These are phyloP conservation scores for Odontocolon sp. DNA, from an alignment of 2,888 invertebrate genomes.

Conservation along the genomic window DNA sequence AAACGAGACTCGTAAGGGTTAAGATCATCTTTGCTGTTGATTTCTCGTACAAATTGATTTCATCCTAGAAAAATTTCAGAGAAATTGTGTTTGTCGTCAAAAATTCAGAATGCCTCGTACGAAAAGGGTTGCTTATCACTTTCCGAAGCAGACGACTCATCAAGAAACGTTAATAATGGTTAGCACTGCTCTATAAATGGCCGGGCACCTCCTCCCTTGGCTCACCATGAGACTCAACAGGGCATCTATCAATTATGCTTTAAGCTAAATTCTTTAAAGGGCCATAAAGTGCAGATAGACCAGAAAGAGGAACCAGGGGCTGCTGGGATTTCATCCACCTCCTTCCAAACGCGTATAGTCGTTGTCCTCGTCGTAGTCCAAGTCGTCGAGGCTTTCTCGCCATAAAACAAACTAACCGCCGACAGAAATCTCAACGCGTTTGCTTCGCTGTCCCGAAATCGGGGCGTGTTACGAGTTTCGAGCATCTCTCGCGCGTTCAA, in stretches of 20 bases:
- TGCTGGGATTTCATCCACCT: constrained; percentile 68
- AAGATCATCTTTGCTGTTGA: no score
- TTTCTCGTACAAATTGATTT: no score
- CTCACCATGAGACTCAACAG: neutral
- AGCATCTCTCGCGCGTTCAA: constrained; percentile 47
- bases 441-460: constrained; percentile 28
- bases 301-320: constrained; percentile 67
- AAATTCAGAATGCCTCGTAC: no score
- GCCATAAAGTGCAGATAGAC: constrained; percentile 77
- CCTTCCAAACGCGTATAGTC: constrained; percentile 4
- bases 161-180: neutral
- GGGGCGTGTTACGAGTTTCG: constrained; percentile 46
- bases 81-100: no score
- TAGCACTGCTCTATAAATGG: constrained; percentile 24
- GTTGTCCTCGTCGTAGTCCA: constrained; percentile 10
- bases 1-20: no score
- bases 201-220: constrained; percentile 14
- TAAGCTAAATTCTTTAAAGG: constrained; percentile 74
- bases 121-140: neutral
- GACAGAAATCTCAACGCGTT: constrained; percentile 74
- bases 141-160: neutral
- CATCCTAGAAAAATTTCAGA: no score
- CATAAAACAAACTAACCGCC: constrained; percentile 79
- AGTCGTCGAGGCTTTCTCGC: constrained; percentile 50
- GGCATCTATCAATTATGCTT: constrained; percentile 59